Percentiles rank a stretch among this genome's conserved stretches.
These are phyloP conservation scores for Ricordea florida DNA, from an alignment of 92 coral and sea anemone genomes.

Conservation along the genomic window DNA sequence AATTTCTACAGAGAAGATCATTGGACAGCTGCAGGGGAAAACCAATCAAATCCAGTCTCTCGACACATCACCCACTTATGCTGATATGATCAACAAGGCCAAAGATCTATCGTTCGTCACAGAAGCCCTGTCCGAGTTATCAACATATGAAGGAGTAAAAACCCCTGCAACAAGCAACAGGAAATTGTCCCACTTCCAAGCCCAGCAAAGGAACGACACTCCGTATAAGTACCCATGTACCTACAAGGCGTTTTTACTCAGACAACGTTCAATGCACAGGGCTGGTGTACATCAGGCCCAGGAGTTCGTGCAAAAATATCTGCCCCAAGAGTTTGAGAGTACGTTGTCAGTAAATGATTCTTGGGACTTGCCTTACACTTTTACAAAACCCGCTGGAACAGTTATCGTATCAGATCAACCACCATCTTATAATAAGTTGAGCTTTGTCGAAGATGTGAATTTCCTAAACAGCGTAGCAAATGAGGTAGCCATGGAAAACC, in stretches of 20 bases:
- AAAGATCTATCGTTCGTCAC: too few relatives aligned
- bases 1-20: constrained; percentile 9
- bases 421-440: background rate
- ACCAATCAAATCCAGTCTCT: constrained; percentile 19
- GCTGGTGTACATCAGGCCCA: constrained; percentile 29
- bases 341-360: background rate
- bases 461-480: background rate
- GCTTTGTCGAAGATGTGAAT: background rate
- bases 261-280: constrained; percentile 14
- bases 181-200: constrained; percentile 9
- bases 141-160: too few relatives aligned
- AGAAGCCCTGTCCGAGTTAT: too few relatives aligned
- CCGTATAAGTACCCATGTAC: constrained; percentile 12
- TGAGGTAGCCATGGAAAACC: background rate
- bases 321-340: constrained; percentile 19
- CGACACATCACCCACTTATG: constrained; percentile 14
- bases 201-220: background rate
- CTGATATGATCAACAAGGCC: background rate
- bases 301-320: constrained; percentile 3
- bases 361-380: constrained; percentile 18
- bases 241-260: background rate
- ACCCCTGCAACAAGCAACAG: too few relatives aligned
- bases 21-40: constrained; percentile 30
- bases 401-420: background rate
- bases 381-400: background rate